phyloP scores from a whole-genome alignment of 2,797 vertebrate genomes.

The Phataginus tetradactyla region DNA sequence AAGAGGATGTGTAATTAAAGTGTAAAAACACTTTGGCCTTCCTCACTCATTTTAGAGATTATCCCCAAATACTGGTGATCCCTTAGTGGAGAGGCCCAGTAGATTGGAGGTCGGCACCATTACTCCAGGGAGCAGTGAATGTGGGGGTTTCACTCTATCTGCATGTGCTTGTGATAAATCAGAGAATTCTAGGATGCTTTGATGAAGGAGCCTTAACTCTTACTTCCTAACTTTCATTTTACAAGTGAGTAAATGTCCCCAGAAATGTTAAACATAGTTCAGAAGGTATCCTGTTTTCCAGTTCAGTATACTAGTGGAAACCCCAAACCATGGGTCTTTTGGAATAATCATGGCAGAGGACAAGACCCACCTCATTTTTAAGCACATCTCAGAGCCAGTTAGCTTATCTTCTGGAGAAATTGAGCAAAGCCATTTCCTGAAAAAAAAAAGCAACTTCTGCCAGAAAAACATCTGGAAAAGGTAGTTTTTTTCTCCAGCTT shows the following conservation, averaged over 20 bases:
- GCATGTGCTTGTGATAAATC: neutral
- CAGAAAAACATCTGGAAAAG: neutral
- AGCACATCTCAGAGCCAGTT: accelerated
- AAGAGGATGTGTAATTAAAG: neutral
- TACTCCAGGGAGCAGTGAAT: accelerated
- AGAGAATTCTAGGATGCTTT: neutral
- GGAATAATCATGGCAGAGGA: neutral
- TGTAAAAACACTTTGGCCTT: neutral
- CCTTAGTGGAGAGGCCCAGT: neutral
- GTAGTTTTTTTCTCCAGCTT: neutral
- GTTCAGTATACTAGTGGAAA: neutral
- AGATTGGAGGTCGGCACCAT: neutral
- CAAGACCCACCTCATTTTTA: neutral
- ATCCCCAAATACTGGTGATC: neutral
- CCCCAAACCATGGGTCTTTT: neutral
- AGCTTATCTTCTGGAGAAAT: neutral
- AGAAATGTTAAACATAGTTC: neutral
- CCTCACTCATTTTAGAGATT: neutral
- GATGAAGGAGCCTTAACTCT: neutral
- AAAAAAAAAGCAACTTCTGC: neutral
- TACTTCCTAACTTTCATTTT: neutral
- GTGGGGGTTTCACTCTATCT: neutral
- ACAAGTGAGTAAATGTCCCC: neutral
- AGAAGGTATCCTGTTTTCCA: neutral
- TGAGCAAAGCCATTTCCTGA: neutral